A percentile compares a stretch with the other conserved stretches of the same genome.
Conservation (phyloP, 2,797 vertebrate genomes). For the Rachycentron canadum region DNA sequence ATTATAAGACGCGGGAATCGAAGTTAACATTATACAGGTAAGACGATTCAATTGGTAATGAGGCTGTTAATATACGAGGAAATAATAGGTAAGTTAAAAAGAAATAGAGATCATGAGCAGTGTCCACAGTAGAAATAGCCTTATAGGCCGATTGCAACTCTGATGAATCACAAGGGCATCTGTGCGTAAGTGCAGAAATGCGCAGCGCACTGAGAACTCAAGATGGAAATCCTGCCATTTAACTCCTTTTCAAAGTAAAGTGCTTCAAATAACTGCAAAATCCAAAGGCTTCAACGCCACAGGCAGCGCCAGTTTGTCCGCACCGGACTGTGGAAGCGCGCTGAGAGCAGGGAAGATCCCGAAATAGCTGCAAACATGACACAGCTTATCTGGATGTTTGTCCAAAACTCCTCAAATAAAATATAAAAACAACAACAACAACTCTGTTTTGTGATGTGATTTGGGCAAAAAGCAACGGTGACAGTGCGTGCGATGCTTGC, state of each 20-base stretch:
- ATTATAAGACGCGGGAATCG: conserved; percentile 50
- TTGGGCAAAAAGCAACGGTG: neutral
- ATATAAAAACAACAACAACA: no score
- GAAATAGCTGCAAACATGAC: conserved; percentile 25
- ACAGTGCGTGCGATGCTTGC: conserved; percentile 7
- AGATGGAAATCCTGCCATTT: neutral
- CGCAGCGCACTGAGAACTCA: neutral
- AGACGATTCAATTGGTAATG: conserved; percentile 52
- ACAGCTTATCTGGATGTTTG: neutral
- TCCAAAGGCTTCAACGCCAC: conserved; percentile 40
- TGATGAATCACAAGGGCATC: conserved; percentile 10
- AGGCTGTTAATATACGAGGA: neutral
- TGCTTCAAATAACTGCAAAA: neutral
- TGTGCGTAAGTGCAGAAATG: neutral
- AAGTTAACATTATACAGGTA: conserved; percentile 78
- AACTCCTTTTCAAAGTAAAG: neutral
- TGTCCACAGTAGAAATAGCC: conserved; percentile 13
- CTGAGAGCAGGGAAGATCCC: conserved; percentile 29
- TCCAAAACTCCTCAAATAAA: neutral
- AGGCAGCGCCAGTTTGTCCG: conserved; percentile 37
- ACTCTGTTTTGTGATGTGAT: neutral
- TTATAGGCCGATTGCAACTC: conserved; percentile 6
- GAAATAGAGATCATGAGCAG: neutral
- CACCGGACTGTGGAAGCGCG: neutral
- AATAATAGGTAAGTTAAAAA: no score